Evolutionary conservation across 1,140 invertebrate species (phyloP), one percentile per base, ranked within the genome.

Genomic region (Drosophila pseudoobscura): DNA sequence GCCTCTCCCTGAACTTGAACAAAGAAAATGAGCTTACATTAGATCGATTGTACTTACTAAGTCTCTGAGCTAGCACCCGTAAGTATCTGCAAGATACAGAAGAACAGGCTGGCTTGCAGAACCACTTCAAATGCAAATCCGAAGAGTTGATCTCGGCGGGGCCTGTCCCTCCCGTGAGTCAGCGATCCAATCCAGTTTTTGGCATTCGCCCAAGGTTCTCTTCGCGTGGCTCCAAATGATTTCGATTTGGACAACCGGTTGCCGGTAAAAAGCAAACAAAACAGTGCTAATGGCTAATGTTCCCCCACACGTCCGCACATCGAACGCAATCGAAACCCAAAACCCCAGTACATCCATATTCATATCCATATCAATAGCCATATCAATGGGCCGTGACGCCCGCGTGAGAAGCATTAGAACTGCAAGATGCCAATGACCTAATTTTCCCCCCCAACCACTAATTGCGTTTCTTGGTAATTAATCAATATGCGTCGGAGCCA

Each of bases 1-100:
- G 20, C 22, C 44, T 54, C 74, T 41, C 59, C 73, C 78, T 85
- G 80, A 85, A 87, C 82, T 87, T 85, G 80, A 87, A 65, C 75
- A 60, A 70, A 70, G 72, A 71, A 69, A 85, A 87, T 69, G 61
- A 52, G 74, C 82, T 87, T 87, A 75, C 68, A 52, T 45, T 49
- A 80, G 82, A 77, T 84, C 80, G 78, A 84, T 87, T 87, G 60
- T 69, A 58, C 46, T 60, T 41, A 75, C 59, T 39, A 22, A 22
- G 72, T 39, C 50, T 31, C 29, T 8, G 29, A 31, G 29, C 24
- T 5, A 26, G 24, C 24, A 26, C 24, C 5, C 24, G 24, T 24
- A 24, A 24, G 24, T 24, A 26, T 26, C 24, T 5, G 24, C 24
- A 5, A 4, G 24, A 5, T 26, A 26, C 24, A 24, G 3, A 24